Percentiles rank a stretch among this genome's conserved stretches.
phyloP scores from a whole-genome alignment of 2,113 vertebrate genomes.

The Galemys pyrenaicus region DNA sequence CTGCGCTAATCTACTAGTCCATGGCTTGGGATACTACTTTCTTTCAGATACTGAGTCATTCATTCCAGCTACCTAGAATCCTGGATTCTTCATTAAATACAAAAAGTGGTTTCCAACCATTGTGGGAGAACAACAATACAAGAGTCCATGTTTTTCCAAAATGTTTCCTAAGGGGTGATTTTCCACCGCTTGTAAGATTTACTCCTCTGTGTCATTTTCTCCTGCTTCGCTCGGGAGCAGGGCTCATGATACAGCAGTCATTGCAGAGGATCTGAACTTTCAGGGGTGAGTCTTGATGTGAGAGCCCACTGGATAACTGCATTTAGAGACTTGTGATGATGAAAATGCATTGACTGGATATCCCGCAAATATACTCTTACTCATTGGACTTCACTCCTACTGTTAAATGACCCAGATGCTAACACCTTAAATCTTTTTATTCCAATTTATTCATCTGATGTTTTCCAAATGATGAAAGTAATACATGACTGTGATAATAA shows the following conservation, averaged over 20 bases:
- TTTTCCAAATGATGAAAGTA: slow-evolving; percentile 21
- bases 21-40: not conserved
- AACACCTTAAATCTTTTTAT: not conserved
- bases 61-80: not conserved
- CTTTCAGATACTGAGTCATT: not conserved
- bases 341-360: not conserved
- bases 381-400: not conserved
- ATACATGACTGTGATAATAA: not conserved
- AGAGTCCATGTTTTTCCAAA: not conserved
- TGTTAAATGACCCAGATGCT: not conserved
- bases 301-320: not conserved
- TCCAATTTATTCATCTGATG: not conserved
- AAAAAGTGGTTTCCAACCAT: not conserved
- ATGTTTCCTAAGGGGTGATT: not conserved
- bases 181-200: not conserved
- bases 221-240: not conserved
- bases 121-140: not conserved
- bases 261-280: not conserved
- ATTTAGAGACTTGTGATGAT: not conserved
- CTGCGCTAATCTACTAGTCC: not conserved
- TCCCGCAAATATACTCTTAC: not conserved
- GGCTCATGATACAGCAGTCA: not conserved
- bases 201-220: not conserved
- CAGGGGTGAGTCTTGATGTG: not conserved
- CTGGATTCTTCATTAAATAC: not conserved